Evolutionary conservation across 2,113 vertebrate species (phyloP), one percentile per base, ranked within the genome.

Genomic region (Ceyx melanurus): DNA sequence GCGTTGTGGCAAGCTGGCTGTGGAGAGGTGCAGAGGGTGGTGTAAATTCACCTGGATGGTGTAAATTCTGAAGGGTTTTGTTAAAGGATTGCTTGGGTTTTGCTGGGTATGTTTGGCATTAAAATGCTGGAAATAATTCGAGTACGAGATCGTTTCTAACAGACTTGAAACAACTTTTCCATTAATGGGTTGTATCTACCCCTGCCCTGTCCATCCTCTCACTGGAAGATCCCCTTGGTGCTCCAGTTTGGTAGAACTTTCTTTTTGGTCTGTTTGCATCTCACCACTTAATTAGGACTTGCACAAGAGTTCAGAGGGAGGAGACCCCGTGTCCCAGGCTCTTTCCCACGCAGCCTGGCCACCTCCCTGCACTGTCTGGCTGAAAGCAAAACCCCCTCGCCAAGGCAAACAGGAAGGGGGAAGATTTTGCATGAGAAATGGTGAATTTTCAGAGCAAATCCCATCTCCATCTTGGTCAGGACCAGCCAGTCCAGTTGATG

Each of bases 371-470:
- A 9, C 82, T 62, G 67, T 91, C 64, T 33, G 25, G 70, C 85
- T 84, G 78, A 85, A 92, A 85, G 60, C 71, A 91, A 89, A 93
- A 93, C 58, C 48, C 11, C 54, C 28, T 72, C 31, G 10, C 21
- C 1, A 58, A 79, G 67, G 91, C 56, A 84, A 94, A 73, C 2
- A 22, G 56, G 22, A 82, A 88, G 33, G 56, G 51, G 31, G 80
- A 85, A 83, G 51, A 62, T 29, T 87, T 76, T 89, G 58, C 74
- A 66, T 88, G 22, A 95, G 75, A 91, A 93, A 79, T 0, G 4
- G 75, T 56, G 64, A 64, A 42, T 85, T 92, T 93, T 94, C 64
- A 73, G 71, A 93, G 82, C 37, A 42, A 95, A 95, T 79, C 62
- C 20, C 66, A 46, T 77, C 76, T 57, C 77, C 56, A 9, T 74